Evolutionary conservation across 2,888 invertebrate genomes (phyloP), one percentile per base, ranked within the genome.

Genomic region (Eledone cirrhosa): DNA sequence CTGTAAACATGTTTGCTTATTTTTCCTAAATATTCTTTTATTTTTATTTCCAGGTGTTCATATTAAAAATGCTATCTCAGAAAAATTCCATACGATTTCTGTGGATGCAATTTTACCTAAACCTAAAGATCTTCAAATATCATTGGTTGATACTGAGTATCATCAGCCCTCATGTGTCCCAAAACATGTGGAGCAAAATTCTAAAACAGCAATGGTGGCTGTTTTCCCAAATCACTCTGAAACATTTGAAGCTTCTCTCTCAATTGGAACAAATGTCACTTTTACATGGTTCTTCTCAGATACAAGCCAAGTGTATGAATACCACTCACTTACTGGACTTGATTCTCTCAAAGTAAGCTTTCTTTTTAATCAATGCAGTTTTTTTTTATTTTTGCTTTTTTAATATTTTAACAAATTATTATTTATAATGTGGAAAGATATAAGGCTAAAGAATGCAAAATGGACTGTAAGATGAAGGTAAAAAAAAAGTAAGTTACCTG

Each of bases 111-210:
- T 67, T 33, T 31, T 67, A 16, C 67, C 67, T 22, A 31, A 0
- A 27, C 67, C 67, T 19, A 67, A 29, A 19, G 4, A 4, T 22
- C 16, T 67, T 29, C 27, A 31, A 16, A 29, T 67, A 16, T 67
- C 19, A 27, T 29, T 67, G 13, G 67, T 67, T 19, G 29, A 67
- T 4, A 16, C 33, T 13, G 31, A 29, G 7, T 67, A 67, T 22
- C 67, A 67, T 14, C 67, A 67, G 33, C 67, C 67, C 16, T 67
- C 67, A 22, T 67, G 67, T 67, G 33, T 22, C 29, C 31, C 67
- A 24, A 19, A 27, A 16, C 67, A 67, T 67, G 41, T 41, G 41
- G 41, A 41, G 41, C 67, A 67, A 29, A 24, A 67, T 67, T 33
- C 33, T 13, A 29, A 67, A 33, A 22, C 19, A 2, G 19, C 31